Percentiles rank a stretch among this genome's conserved stretches.
phyloP scores from a whole-genome alignment of 2,888 invertebrate species.

The Diachrysia chrysitis region DNA sequence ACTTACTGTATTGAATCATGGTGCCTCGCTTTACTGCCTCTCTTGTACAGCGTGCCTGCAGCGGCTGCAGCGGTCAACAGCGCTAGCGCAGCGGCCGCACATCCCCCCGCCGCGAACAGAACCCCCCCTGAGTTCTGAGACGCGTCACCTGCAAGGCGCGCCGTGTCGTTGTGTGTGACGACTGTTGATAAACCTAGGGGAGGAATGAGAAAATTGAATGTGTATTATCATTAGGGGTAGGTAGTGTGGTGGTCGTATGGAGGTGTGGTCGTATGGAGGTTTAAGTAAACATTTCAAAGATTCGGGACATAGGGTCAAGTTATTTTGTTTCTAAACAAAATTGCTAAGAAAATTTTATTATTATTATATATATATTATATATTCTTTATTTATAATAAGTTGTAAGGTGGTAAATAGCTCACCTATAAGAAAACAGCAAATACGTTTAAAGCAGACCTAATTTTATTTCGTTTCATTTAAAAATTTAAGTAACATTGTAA shows the following conservation, averaged over 20 bases:
- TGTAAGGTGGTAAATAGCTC: too few species aligned
- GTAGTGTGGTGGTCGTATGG: neutral
- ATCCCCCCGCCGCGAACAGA: conserved; percentile 94
- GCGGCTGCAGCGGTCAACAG: conserved; percentile 91
- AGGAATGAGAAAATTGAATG: conserved; percentile 1
- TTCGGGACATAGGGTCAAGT: too few species aligned
- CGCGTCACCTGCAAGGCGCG: conserved; percentile 92
- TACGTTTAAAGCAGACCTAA: too few species aligned
- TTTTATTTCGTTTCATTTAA: too few species aligned
- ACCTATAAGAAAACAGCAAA: too few species aligned
- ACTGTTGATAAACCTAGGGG: conserved; percentile 80
- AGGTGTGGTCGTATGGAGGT: neutral
- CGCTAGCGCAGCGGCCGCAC: conserved; percentile 92
- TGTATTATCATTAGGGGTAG: neutral
- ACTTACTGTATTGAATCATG: conserved; percentile 92
- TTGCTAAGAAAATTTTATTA: too few species aligned
- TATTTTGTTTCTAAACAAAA: too few species aligned
- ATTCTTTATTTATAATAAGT: too few species aligned
- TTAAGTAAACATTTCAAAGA: too few species aligned
- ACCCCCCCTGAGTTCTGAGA: conserved; percentile 91
- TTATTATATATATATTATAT: too few species aligned
- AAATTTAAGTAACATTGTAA: too few species aligned
- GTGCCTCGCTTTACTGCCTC: conserved; percentile 91
- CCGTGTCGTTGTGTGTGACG: conserved; percentile 92
- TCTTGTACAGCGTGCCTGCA: conserved; percentile 91